A percentile compares a stretch with the other conserved stretches of the same genome.
phyloP scores from a whole-genome alignment of 2,113 vertebrate genomes.

The Pedionomus torquatus region DNA sequence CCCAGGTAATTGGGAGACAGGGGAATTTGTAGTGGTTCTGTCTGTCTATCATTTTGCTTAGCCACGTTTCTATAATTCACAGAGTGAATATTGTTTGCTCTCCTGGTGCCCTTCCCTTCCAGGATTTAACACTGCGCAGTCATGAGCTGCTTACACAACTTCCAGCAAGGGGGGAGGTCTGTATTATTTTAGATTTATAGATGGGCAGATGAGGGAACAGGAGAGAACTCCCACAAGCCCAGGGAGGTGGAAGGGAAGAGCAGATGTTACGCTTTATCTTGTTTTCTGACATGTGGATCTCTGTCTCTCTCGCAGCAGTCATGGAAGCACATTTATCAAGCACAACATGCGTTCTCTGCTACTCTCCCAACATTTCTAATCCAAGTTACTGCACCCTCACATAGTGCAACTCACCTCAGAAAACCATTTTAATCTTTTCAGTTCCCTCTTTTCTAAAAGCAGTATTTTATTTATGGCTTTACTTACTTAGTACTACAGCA shows the following conservation, averaged over 20 bases:
- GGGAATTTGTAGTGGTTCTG: not conserved
- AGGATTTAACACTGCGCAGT: not conserved
- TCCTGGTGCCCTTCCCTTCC: not conserved
- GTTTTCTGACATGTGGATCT: not conserved
- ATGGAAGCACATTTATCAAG: not conserved
- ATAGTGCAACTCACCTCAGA: not conserved
- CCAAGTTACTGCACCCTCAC: not conserved
- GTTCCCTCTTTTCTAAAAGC: not conserved
- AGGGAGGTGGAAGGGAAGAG: not conserved
- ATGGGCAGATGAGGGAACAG: not conserved
- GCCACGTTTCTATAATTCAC: not conserved
- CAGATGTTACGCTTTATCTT: slow-evolving; percentile 22
- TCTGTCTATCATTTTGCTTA: not conserved
- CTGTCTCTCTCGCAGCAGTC: not conserved
- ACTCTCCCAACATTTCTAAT: not conserved
- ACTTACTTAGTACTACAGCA: not conserved
- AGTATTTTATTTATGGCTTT: not conserved
- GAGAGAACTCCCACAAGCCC: slow-evolving; percentile 10
- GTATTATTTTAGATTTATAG: slow-evolving; percentile 12
- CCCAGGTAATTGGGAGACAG: not conserved
- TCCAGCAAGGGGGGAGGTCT: not conserved
- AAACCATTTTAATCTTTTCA: not conserved
- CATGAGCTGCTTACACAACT: not conserved
- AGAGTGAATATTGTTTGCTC: not conserved
- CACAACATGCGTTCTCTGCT: not conserved